Conservation (phyloP, 2,113 vertebrate species). For the Telmatochromis sp. region DNA sequence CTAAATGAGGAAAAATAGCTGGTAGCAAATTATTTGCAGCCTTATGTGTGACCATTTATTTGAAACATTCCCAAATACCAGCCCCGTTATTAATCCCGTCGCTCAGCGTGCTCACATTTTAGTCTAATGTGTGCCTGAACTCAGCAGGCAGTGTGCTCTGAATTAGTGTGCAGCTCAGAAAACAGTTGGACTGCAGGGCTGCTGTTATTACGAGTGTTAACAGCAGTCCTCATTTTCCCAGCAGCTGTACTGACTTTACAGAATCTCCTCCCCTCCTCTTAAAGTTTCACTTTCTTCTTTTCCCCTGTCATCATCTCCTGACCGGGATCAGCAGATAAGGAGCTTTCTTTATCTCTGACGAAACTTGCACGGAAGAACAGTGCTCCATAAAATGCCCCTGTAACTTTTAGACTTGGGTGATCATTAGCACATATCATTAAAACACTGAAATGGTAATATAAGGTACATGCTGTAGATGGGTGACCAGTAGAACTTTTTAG, state of each 20-base stretch:
- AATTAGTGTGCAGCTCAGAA: background rate
- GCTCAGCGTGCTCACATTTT: background rate
- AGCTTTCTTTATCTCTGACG: slow-evolving; percentile 44
- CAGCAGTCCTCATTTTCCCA: background rate
- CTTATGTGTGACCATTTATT: background rate
- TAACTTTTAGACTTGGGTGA: background rate
- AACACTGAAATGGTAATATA: background rate
- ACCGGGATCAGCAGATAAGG: slow-evolving; percentile 38
- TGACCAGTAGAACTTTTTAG: background rate
- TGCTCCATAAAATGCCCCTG: slow-evolving; percentile 5
- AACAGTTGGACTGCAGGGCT: background rate
- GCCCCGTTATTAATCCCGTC: background rate
- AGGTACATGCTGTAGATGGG: background rate
- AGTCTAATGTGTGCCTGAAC: background rate
- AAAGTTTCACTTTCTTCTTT: slow-evolving; percentile 27
- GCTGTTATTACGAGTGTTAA: background rate
- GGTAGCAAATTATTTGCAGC: background rate
- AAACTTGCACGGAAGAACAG: slow-evolving; percentile 3
- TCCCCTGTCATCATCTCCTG: slow-evolving; percentile 23
- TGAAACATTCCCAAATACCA: background rate
- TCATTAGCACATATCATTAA: background rate
- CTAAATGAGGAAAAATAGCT: background rate
- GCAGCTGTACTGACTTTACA: slow-evolving; percentile 23
- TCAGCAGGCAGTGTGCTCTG: background rate
- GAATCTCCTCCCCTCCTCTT: slow-evolving; percentile 2